These are phyloP conservation scores for Phortica okadai DNA, from an alignment of 2,888 invertebrate species.

Conservation along the genomic window DNA sequence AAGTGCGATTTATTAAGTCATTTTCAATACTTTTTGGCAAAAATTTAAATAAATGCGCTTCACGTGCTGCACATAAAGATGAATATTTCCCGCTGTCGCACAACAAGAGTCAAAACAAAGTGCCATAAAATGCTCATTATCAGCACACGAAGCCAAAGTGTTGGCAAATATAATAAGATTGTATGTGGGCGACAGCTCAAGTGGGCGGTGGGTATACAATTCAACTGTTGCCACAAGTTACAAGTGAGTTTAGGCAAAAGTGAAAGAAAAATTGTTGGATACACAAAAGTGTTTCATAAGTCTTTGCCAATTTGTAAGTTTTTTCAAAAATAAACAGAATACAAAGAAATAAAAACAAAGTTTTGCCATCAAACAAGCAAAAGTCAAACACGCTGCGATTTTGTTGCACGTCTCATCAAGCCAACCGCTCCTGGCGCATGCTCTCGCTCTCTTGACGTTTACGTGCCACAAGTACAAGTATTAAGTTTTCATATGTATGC, in stretches of 20 bases:
- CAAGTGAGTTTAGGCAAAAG: neutral
- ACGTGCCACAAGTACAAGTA: neutral
- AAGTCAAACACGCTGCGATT: neutral
- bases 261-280: neutral
- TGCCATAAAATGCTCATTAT: conserved; percentile 27
- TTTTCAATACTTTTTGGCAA: neutral
- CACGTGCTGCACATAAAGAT: neutral
- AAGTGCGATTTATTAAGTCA: neutral
- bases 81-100: neutral
- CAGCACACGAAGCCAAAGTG: neutral
- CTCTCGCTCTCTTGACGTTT: neutral
- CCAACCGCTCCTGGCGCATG: neutral
- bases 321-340: neutral
- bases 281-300: neutral
- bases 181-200: neutral
- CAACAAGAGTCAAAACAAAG: neutral
- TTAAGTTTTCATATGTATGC: conserved; percentile 26
- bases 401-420: neutral
- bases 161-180: neutral
- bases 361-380: neutral
- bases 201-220: too few relatives aligned
- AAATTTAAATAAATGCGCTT: neutral
- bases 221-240: too few relatives aligned
- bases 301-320: neutral
- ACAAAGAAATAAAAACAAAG: neutral